Evolutionary conservation across 37 sponge, comb jelly and placozoan species (phyloP).

Genomic region (Crambe crambe): DNA sequence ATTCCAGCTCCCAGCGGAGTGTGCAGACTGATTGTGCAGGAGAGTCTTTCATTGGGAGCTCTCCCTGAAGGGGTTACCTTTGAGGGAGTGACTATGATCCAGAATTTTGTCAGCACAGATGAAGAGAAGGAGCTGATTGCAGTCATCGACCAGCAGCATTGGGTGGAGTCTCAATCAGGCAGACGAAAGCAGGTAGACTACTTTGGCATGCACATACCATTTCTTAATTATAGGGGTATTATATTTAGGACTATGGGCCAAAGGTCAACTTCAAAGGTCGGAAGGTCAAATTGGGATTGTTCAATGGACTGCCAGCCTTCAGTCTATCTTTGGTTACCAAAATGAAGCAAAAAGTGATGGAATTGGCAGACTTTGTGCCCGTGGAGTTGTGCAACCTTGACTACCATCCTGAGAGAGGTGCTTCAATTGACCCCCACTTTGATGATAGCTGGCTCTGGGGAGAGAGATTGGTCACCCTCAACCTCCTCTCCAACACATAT

Average conservation of each 20-base stretch:
- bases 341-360: conserved; percentile 21
- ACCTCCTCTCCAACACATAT: conserved; percentile 78
- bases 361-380: conserved; percentile 63
- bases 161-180: conserved; percentile 94
- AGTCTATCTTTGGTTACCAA: conserved; percentile 52
- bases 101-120: conserved; percentile 66
- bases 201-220: background rate
- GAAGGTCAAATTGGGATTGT: conserved; percentile 82
- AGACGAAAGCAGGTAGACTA: conserved; percentile 87
- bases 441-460: conserved; percentile 99
- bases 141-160: conserved; percentile 57
- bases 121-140: conserved; percentile 67
- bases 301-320: conserved; percentile 87
- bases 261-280: conserved; percentile 93
- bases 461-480: conserved; percentile 86
- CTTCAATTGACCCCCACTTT: conserved; percentile 90
- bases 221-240: background rate
- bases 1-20: background rate
- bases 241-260: conserved; percentile 93
- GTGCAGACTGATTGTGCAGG: background rate
- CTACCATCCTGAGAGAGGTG: conserved; percentile 80
- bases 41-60: background rate
- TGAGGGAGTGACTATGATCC: conserved; percentile 61
- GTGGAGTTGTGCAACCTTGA: conserved; percentile 96
- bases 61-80: conserved; percentile 10